phyloP scores from a whole-genome alignment of 2,113 vertebrate genomes.

The Nesoenas mayeri region DNA sequence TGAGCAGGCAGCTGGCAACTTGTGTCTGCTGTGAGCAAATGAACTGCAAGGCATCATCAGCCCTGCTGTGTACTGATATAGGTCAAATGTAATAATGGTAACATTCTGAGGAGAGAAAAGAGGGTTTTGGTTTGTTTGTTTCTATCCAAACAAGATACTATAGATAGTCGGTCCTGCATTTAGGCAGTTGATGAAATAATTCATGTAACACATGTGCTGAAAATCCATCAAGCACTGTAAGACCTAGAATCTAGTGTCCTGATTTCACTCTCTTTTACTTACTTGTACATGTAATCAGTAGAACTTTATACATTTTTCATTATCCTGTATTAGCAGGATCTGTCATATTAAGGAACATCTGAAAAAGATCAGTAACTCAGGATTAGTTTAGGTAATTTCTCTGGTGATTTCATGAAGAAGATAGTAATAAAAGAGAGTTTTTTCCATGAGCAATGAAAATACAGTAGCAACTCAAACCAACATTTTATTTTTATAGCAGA shows the following conservation, averaged over 20 bases:
- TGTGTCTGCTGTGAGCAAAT: background rate
- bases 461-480: background rate
- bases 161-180: background rate
- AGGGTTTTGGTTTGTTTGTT: background rate
- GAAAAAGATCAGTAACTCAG: background rate
- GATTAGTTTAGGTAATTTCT: background rate
- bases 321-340: background rate
- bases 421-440: background rate
- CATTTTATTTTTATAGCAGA: background rate
- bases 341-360: background rate
- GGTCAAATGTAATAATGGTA: background rate
- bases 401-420: background rate
- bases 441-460: background rate
- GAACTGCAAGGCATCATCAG: background rate
- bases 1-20: background rate
- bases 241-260: background rate
- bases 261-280: background rate
- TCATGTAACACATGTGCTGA: background rate
- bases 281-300: background rate
- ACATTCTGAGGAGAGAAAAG: background rate
- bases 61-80: background rate
- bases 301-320: background rate
- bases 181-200: background rate
- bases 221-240: background rate
- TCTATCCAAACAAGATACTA: background rate